Evolutionary conservation across 2,797 vertebrate genomes (phyloP), one percentile per base, ranked within the genome.

Genomic region (Microtus agrestis): DNA sequence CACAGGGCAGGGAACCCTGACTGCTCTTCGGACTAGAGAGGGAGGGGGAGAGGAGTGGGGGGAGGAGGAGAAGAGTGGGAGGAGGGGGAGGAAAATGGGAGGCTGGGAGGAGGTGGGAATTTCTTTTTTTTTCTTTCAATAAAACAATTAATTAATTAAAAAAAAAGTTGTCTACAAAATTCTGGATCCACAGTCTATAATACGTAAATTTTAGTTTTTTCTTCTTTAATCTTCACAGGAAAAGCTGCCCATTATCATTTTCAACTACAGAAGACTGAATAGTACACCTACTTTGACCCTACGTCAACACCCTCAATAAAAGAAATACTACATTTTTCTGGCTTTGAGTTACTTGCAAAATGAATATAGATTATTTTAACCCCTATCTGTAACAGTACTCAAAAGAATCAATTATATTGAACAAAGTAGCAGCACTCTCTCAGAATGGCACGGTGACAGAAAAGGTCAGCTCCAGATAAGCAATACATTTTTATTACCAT

Each of bases 401-500:
- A 78, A 91, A 93, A 67, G 54, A 80, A 31, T 15, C 31, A 91
- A 63, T 23, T 19, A 29, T 78, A 43, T 6, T 89, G n/a, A 82
- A 59, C 54, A 79, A 71, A 78, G 17, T 74, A 77, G 91, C 15
- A 46, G 63, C 73, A 40, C 61, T 73, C 56, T 87, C 56, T 80
- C 37, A 80, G 27, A 88, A 84, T 12, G 11, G n/a, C 23, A 43
- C 5, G 92, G 31, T 10, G 46, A 81, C 59, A 25, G 54, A 61
- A 84, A 86, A 89, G 21, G 76, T 56, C 17, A 94, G 27, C 10
- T 61, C 4, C 86, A 84, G 17, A 81, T 31, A 91, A n/a, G 78
- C 27, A 7, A 25, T 37, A 73, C 6, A 65, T 91, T 96, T 85
- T 96, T 80, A 59, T 98, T 97, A 99, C 99, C 99, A 6, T 99